These are phyloP conservation scores for Probosciger aterrimus DNA, from an alignment of 2,113 vertebrate species.

Conservation along the genomic window DNA sequence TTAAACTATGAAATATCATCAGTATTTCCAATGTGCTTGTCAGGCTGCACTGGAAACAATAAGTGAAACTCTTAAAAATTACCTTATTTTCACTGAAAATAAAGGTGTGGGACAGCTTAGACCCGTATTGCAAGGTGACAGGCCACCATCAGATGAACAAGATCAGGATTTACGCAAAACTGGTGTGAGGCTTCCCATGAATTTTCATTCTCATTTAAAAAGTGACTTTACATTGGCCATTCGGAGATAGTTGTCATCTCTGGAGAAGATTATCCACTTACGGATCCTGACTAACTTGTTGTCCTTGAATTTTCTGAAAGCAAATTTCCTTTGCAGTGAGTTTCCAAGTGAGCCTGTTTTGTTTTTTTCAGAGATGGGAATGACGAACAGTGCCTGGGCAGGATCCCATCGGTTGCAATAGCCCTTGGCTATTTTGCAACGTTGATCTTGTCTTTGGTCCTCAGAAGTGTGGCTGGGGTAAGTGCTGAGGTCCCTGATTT, in stretches of 20 bases:
- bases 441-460: not conserved
- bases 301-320: not conserved
- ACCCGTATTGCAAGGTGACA: not conserved
- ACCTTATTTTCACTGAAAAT: not conserved
- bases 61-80: not conserved
- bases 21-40: not conserved
- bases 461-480: not conserved
- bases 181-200: fast-evolving
- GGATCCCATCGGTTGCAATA: not conserved
- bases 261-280: not conserved
- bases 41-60: not conserved
- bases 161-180: not conserved
- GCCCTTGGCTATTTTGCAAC: not conserved
- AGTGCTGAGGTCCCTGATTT: not conserved
- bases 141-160: not conserved
- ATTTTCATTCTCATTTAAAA: not conserved
- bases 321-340: not conserved
- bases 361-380: not conserved
- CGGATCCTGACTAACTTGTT: not conserved
- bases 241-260: not conserved
- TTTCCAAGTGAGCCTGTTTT: not conserved
- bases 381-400: not conserved
- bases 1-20: not conserved
- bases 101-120: not conserved
- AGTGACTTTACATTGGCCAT: not conserved